Conservation (phyloP, 64 coral and sea anemone species). For the Orbicella faveolata region DNA sequence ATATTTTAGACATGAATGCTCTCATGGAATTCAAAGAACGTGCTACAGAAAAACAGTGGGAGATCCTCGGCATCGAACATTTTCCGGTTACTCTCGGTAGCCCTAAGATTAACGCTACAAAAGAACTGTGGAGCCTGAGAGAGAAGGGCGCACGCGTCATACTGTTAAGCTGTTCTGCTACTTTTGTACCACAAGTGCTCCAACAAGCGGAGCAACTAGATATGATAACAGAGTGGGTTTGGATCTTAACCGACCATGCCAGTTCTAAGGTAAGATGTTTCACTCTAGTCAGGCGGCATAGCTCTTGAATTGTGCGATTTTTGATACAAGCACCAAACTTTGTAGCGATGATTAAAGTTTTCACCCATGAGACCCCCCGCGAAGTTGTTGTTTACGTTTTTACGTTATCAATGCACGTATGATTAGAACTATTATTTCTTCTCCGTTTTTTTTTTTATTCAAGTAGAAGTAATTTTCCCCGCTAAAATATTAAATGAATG, state of each 20-base stretch:
- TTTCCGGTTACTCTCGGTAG: constrained; percentile 18
- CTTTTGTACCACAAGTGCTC: constrained; percentile 50
- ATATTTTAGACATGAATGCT: constrained; percentile 61
- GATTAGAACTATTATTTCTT: too few species aligned
- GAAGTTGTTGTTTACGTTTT: too few species aligned
- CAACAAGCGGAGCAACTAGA: constrained; percentile 56
- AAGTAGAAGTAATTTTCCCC: too few species aligned
- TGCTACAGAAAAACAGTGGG: background rate
- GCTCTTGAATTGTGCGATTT: too few species aligned
- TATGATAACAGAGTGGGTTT: constrained; percentile 71
- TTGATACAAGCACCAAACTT: too few species aligned
- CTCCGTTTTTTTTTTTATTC: too few species aligned
- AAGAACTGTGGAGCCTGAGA: constrained; percentile 60
- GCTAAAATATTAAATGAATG: too few species aligned
- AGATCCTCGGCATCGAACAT: constrained; percentile 48
- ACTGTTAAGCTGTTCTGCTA: constrained; percentile 48
- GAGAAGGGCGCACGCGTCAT: constrained; percentile 74
- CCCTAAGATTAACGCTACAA: constrained; percentile 50
- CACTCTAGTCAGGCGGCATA: too few species aligned
- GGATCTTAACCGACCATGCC: constrained; percentile 79
- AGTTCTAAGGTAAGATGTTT: constrained; percentile 30
- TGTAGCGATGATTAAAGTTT: too few species aligned
- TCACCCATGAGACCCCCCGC: too few species aligned
- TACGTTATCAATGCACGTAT: too few species aligned
- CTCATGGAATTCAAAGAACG: constrained; percentile 52